A percentile compares a stretch with the other conserved stretches of the same genome.
These are phyloP conservation scores for Merops nubicus DNA, from an alignment of 2,113 vertebrate species.

Conservation along the genomic window DNA sequence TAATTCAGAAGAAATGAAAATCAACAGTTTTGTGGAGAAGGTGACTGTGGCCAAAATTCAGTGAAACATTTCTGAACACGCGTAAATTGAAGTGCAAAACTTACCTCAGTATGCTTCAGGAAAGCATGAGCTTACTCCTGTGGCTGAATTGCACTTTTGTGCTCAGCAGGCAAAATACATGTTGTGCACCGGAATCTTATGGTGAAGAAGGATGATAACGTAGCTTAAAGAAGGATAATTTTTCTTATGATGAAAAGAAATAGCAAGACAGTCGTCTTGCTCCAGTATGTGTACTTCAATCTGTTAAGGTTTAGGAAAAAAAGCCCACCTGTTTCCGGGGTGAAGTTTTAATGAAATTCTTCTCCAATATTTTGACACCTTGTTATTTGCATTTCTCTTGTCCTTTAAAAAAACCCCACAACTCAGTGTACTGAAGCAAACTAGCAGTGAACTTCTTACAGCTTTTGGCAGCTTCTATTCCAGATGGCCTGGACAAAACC, in stretches of 20 bases:
- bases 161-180: background rate
- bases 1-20: background rate
- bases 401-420: background rate
- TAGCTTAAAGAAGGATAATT: background rate
- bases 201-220: background rate
- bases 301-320: background rate
- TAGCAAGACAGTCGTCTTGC: background rate
- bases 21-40: background rate
- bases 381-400: conserved; percentile 12
- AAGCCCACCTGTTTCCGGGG: background rate
- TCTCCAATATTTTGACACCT: conserved; percentile 20
- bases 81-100: background rate
- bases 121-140: background rate
- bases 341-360: conserved; percentile 12
- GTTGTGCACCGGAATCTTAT: background rate
- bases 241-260: background rate
- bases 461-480: conserved; percentile 44
- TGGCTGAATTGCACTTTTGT: background rate
- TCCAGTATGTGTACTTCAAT: background rate
- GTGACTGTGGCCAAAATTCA: background rate
- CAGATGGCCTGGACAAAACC: conserved; percentile 43
- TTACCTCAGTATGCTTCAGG: accelerated
- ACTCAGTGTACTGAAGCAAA: background rate
- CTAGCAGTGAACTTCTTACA: background rate
- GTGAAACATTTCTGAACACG: background rate